Evolutionary conservation across 1,140 invertebrate species (phyloP).

Genomic region (Plodia interpunctella): DNA sequence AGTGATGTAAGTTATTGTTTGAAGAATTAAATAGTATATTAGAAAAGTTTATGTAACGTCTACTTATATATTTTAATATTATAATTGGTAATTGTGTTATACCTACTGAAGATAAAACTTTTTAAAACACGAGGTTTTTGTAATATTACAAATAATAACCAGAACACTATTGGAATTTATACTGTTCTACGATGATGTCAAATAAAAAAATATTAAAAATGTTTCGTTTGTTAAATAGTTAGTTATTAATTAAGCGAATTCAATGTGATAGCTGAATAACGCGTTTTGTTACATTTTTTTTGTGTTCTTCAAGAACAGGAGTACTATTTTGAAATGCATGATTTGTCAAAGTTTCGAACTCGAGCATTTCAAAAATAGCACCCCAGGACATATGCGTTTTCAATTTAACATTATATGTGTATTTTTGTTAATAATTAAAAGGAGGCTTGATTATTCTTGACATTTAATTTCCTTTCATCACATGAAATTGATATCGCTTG

Average conservation of each 20-base stretch:
- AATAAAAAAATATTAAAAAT: too few species aligned
- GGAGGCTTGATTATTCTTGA: neutral
- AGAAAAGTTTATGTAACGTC: neutral
- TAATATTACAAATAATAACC: too few species aligned
- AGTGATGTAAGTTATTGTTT: neutral
- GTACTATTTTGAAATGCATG: too few species aligned
- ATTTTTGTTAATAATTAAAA: neutral
- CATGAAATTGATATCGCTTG: neutral
- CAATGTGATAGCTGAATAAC: neutral
- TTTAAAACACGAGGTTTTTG: too few species aligned
- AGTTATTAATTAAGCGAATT: neutral
- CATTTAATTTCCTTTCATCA: neutral
- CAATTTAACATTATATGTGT: neutral
- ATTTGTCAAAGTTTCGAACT: too few species aligned
- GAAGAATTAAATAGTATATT: too few species aligned
- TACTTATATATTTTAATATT: neutral
- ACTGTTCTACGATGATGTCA: too few species aligned
- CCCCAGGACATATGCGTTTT: neutral
- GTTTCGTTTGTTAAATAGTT: too few species aligned
- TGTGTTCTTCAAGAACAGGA: neutral
- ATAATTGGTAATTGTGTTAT: too few species aligned
- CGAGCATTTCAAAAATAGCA: too few species aligned
- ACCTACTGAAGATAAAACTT: too few species aligned
- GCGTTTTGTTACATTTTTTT: constrained; percentile 21
- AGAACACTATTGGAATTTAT: too few species aligned